A percentile compares a stretch with the other conserved stretches of the same genome.
Evolutionary conservation across 2,113 vertebrate genomes (phyloP).

Genomic region (Solenodon paradoxus): DNA sequence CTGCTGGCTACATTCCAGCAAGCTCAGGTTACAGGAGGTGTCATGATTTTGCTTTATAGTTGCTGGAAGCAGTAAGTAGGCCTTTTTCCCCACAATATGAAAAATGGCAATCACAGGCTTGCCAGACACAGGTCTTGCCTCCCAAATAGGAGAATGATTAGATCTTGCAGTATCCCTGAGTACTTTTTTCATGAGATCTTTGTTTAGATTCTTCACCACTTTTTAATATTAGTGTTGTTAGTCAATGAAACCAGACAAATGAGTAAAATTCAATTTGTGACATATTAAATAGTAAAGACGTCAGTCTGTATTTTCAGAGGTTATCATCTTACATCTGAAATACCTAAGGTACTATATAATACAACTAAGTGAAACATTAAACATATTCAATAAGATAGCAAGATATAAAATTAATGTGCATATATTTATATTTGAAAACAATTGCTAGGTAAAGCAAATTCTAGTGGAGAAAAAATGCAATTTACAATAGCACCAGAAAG

Average conservation of each 20-base stretch:
- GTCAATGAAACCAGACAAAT: not conserved
- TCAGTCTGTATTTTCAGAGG: not conserved
- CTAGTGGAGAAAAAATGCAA: not conserved
- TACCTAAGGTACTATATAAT: not conserved
- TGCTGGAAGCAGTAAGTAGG: too few species aligned
- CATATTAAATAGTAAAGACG: not conserved
- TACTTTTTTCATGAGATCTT: not conserved
- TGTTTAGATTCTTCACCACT: not conserved
- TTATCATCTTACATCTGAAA: not conserved
- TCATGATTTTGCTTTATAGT: too few species aligned
- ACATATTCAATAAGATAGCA: not conserved
- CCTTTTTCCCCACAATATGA: too few species aligned
- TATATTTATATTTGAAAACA: not conserved
- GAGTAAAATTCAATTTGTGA: not conserved
- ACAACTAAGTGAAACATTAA: not conserved
- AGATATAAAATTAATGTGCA: not conserved
- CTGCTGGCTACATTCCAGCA: too few species aligned
- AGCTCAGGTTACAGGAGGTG: too few species aligned
- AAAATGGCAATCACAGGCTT: not conserved
- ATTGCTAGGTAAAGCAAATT: not conserved
- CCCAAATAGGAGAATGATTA: not conserved
- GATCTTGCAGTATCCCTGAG: not conserved
- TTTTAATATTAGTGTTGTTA: not conserved
- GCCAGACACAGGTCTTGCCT: not conserved
- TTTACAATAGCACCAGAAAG: not conserved